These are phyloP conservation scores for Gulo gulo DNA, from an alignment of 2,113 vertebrate species.

Conservation along the genomic window DNA sequence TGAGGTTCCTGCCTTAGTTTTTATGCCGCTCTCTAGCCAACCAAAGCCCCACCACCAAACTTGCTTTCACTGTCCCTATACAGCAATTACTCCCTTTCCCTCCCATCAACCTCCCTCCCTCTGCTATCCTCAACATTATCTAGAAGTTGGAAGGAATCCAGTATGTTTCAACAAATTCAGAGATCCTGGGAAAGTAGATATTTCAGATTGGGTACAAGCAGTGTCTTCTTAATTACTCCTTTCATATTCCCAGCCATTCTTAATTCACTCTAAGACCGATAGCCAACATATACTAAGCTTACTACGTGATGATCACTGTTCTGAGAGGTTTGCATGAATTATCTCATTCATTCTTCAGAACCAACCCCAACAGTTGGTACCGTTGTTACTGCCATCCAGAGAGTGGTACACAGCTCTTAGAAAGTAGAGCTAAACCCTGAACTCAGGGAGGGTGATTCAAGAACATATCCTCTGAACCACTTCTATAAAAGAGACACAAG, in stretches of 20 bases:
- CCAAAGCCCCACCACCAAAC: background rate
- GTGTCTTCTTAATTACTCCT: background rate
- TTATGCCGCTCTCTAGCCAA: background rate
- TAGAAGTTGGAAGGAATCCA: background rate
- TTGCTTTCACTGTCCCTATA: background rate
- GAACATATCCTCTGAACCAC: background rate
- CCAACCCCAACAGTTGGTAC: rapidly evolving
- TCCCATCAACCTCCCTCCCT: background rate
- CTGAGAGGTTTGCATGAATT: background rate
- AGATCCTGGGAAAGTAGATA: background rate
- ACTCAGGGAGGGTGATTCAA: background rate
- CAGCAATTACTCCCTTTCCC: background rate
- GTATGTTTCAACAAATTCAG: background rate
- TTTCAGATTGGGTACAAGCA: background rate
- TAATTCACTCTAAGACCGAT: background rate
- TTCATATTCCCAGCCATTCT: background rate
- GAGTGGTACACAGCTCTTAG: background rate
- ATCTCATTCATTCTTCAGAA: background rate
- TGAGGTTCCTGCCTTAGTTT: background rate
- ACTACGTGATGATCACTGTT: background rate
- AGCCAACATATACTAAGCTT: background rate
- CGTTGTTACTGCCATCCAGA: background rate
- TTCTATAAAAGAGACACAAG: background rate
- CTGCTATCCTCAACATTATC: background rate
- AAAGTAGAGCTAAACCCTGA: background rate